A percentile compares a stretch with the other conserved stretches of the same genome.
phyloP scores from a whole-genome alignment of 2,888 invertebrate genomes.

The Cryptocheilus praepositus region DNA sequence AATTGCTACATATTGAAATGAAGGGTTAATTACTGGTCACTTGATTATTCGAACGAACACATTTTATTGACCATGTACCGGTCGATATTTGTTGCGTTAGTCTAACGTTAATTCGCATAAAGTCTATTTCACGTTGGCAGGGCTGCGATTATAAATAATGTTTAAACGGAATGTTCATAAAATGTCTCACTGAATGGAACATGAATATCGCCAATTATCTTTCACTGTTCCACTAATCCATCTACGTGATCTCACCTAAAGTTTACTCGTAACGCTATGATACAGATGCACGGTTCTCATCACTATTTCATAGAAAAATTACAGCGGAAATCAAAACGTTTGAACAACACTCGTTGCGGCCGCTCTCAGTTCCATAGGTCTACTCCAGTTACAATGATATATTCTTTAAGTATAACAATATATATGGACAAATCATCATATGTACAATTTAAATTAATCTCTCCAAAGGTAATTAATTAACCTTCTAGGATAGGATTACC shows the following conservation, averaged over 20 bases:
- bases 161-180: no score
- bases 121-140: no score
- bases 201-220: neutral
- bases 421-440: neutral
- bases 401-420: slow-evolving; percentile 1
- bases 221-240: neutral
- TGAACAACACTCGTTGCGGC: no score
- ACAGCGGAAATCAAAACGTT: no score
- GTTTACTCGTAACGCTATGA: neutral
- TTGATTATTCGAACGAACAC: neutral
- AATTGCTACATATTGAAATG: no score
- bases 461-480: neutral
- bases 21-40: neutral
- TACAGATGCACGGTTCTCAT: no score
- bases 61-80: neutral
- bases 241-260: neutral
- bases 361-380: no score
- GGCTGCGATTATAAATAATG: no score
- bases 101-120: no score
- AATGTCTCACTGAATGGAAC: no score
- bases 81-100: no score
- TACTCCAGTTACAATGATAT: neutral
- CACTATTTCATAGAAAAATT: no score
- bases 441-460: slow-evolving; percentile 8
- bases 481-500: neutral